These are phyloP conservation scores for Perizoma flavofasciatum DNA, from an alignment of 2,888 invertebrate genomes.

Conservation along the genomic window DNA sequence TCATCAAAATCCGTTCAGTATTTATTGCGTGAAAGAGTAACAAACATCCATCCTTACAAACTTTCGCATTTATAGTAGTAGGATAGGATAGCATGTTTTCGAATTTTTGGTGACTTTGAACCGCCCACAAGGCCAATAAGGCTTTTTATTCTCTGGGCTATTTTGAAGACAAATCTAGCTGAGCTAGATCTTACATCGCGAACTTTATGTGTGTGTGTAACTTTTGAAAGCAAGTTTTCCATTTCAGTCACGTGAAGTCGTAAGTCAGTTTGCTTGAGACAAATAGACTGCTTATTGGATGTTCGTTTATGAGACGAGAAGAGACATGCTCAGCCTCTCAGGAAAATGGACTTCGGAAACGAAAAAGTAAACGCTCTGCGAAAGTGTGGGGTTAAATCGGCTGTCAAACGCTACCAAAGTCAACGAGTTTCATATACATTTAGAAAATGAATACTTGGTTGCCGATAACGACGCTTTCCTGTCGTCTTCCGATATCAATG, in stretches of 20 bases:
- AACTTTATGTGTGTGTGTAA: too few relatives aligned
- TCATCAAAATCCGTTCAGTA: too few relatives aligned
- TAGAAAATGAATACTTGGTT: too few relatives aligned
- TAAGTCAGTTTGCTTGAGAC: slow-evolving; percentile 18
- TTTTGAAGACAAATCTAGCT: slow-evolving; percentile 4
- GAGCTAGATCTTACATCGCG: too few relatives aligned
- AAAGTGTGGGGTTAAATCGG: not conserved
- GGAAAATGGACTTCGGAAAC: not conserved
- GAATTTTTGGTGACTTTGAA: too few relatives aligned
- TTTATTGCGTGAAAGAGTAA: too few relatives aligned
- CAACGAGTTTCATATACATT: too few relatives aligned
- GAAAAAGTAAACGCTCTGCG: not conserved
- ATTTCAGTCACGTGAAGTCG: slow-evolving; percentile 16
- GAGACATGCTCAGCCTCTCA: not conserved
- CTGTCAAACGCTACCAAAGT: not conserved
- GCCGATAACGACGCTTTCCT: too few relatives aligned
- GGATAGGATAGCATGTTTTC: too few relatives aligned
- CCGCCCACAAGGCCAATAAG: too few relatives aligned
- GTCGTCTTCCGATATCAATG: not conserved
- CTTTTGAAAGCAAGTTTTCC: not conserved
- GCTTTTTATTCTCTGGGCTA: slow-evolving; percentile 5
- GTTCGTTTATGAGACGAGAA: slow-evolving; percentile 1
- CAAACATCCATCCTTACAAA: too few relatives aligned
- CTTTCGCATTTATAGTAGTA: too few relatives aligned
- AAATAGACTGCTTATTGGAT: slow-evolving; percentile 17